A percentile compares a stretch with the other conserved stretches of the same genome.
Conservation (phyloP, 92 coral and sea anemone species). For the Hydrozoanthus gracilis region DNA sequence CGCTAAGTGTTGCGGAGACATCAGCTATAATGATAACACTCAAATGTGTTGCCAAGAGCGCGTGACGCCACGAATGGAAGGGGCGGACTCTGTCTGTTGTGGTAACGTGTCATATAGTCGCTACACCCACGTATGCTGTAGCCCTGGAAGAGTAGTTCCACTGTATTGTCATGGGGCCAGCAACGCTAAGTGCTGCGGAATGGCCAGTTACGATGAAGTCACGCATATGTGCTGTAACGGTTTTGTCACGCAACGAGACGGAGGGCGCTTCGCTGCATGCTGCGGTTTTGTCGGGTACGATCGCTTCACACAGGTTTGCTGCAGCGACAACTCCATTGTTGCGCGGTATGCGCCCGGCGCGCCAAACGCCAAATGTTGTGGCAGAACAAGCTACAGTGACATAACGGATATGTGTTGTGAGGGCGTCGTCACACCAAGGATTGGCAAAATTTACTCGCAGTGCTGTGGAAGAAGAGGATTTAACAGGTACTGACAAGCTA, state of each 20-base stretch:
- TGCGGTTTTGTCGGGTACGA: slow-evolving; percentile 50
- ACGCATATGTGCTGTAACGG: slow-evolving; percentile 56
- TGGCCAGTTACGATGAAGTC: slow-evolving; percentile 16
- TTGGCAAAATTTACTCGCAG: slow-evolving; percentile 18
- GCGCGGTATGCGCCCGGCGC: slow-evolving; percentile 40
- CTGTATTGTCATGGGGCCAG: slow-evolving; percentile 37
- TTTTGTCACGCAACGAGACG: slow-evolving; percentile 40
- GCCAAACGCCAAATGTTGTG: slow-evolving; percentile 42
- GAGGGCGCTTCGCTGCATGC: slow-evolving; percentile 30
- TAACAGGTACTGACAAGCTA: slow-evolving; percentile 1
- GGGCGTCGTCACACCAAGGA: slow-evolving; percentile 16
- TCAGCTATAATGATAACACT: slow-evolving; percentile 32
- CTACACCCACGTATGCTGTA: slow-evolving; percentile 57
- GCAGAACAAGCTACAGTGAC: slow-evolving; percentile 33
- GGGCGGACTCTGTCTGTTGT: slow-evolving; percentile 36
- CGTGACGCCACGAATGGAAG: slow-evolving; percentile 31
- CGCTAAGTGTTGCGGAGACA: slow-evolving; percentile 48
- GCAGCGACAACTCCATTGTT: slow-evolving; percentile 38
- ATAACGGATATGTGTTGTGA: slow-evolving; percentile 52
- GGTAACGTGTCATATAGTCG: slow-evolving; percentile 36
- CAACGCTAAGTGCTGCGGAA: slow-evolving; percentile 52
- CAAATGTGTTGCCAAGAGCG: slow-evolving; percentile 47
- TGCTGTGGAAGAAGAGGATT: slow-evolving; percentile 49
- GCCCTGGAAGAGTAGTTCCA: slow-evolving; percentile 8
- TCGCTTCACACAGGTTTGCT: slow-evolving; percentile 45